Base-by-base conservation (phyloP, 2,797 vertebrate species). In the Platalea minor region DNA sequence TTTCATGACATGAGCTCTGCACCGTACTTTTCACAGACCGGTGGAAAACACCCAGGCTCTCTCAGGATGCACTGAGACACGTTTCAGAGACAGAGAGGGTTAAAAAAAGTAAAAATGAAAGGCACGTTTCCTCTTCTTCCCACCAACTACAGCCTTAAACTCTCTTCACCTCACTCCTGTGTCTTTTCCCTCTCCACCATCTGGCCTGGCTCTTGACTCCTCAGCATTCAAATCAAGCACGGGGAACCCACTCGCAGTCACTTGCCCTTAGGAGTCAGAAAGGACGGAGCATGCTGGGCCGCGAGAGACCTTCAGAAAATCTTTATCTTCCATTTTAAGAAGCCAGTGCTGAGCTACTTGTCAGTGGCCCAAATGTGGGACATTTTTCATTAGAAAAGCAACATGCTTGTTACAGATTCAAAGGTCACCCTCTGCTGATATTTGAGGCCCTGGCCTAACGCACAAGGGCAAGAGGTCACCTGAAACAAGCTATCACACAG, bases 231-330 rank as follows among this genome's bases (percentile, higher is more conserved):
- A 85, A 65, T 56, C 35, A 74, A 73, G 46, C 2, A 1, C 2
- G 9, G 11, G 28, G 28, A 80, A 35, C 45, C 4, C 1, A 19
- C 17, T 85, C 13, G 1, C 19, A 35, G 43, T 37, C 16, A 8
- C 23, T 76, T 74, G 23, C 14, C 31, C 33, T 33, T 59, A 5
- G 39, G 60, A 91, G 37, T 87, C 90, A 85, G 41, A 87, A 67
- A 33, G 31, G 16, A n/a, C 11, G 0, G 0, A 91, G 50, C 17
- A 33, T 35, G 19, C 19, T 56, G 3, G 1, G 15, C 12, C 1
- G 0, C 2, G 2, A 72, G 26, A 90, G 45, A 54, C 37, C 56
- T 79, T 53, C 19, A 67, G 39, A 78, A 88, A 87, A 70, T 43
- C 11, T 26, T 61, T 2, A 25, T 75, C 18, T 45, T 77, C 69